phyloP scores from a whole-genome alignment of 1,140 invertebrate species.

The Drosophila nasuta region DNA sequence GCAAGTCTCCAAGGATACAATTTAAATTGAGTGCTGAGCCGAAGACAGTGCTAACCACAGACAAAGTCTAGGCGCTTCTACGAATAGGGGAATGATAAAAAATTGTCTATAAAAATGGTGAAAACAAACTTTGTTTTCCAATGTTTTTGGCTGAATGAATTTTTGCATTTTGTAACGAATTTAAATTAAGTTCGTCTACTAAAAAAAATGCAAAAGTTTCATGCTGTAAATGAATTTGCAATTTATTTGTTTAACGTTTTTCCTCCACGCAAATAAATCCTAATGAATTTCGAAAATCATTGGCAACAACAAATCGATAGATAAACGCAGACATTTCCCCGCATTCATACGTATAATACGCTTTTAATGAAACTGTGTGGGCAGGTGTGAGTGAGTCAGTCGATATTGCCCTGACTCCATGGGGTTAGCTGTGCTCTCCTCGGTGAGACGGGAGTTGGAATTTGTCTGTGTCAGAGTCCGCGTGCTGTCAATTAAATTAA shows the following conservation, averaged over 20 bases:
- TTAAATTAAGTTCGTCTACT: conserved; percentile 55
- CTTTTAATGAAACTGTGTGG: conserved; percentile 69
- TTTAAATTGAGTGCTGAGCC: conserved; percentile 56
- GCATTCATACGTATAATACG: conserved; percentile 55
- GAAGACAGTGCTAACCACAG: conserved; percentile 38
- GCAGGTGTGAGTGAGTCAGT: conserved; percentile 29
- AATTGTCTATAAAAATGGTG: conserved; percentile 55
- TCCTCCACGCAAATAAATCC: conserved; percentile 62
- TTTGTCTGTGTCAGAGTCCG: conserved; percentile 49
- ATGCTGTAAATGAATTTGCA: conserved; percentile 74
- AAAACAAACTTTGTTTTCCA: conserved; percentile 61
- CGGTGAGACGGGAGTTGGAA: conserved; percentile 12
- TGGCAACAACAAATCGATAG: conserved; percentile 35
- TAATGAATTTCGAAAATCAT: conserved; percentile 78
- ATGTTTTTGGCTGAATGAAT: conserved; percentile 58
- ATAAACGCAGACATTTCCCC: conserved; percentile 33
- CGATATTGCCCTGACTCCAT: not conserved
- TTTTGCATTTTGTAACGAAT: conserved; percentile 54
- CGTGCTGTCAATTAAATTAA: conserved; percentile 81
- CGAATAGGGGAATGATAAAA: conserved; percentile 22
- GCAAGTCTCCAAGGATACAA: conserved; percentile 70
- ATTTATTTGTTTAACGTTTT: conserved; percentile 61
- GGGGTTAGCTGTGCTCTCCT: not conserved
- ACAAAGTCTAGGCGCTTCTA: conserved; percentile 41
- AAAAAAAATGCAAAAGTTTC: conserved; percentile 61